Base-by-base conservation (phyloP, 2,113 vertebrate species). In the Dromiciops gliroides region DNA sequence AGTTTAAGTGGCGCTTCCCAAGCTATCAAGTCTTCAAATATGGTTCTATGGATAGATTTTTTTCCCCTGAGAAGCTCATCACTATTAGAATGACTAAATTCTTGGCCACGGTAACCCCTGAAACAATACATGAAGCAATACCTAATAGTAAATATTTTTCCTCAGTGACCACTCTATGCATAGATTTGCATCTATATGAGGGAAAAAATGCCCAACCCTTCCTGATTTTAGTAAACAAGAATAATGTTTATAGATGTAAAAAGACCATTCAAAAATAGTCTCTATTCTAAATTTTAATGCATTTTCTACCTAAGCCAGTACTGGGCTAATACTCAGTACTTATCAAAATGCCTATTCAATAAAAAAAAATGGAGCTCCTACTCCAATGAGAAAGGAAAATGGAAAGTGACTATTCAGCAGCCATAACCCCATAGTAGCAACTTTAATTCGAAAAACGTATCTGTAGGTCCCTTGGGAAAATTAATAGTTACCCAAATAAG, bases 381-480 rank as follows among this genome's bases (percentile, higher is more conserved):
- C 31, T 95, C 91, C 10, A 2, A 95, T 93, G 37, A 91, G 4
- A 16, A 19, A 1, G 93, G 93, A 94, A 53, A 60, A 67, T 51
- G 1, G 2, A 90, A 56, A 94, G 89, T 67, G 23, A 88, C 37
- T 89, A 44, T 56, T 95, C 23, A 90, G 28, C 28, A 93, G 44
- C 92, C 90, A 25, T 92, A 26, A 28, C 95, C 67, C 28, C 44
- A 47, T 96, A 75, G 67, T 52, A 97, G 60, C 49, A 95, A 10
- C 14, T 95, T 97, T 94, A 94, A 28, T 83, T 89, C 48, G 6
- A 52, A 90, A 3, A 44, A 60, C 89, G 24, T 96, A 12, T 93
- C 31, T 96, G 50, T 12, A 93, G 0, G 49, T 96, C 94, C 95
- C 26, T 83, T 75, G 44, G 60, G 10, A 95, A 95, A 60, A 91